Evolutionary conservation across 2,113 vertebrate genomes (phyloP), one percentile per base, ranked within the genome.

Genomic region (Zapus hudsonius): DNA sequence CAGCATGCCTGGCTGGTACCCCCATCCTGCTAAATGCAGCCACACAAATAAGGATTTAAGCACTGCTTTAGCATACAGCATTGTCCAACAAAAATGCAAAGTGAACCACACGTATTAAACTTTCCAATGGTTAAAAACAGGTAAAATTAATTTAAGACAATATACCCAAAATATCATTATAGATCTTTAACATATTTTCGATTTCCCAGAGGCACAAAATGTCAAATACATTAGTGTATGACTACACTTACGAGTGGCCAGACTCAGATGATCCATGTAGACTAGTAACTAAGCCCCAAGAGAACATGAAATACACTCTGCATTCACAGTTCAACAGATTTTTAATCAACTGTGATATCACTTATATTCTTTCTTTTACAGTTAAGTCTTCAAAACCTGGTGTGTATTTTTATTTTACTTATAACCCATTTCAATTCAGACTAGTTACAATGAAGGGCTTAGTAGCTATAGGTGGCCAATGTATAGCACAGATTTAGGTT

Each of bases 111-210:
- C 0, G n/a, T 3, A 22, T 7, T 52, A 27, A 23, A 90, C 40
- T 42, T 73, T 40, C 27, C 27, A 44, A 44, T 38, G 27, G 85
- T 90, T 78, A 11, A 91, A 94, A 85, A 80, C 13, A 95, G 61
- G 55, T 70, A 70, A 92, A 74, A 69, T 31, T 47, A 47, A 78
- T 57, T 64, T 70, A 83, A 63, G 31, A 5, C 44, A 79, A 55
- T 38, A 61, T 67, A 72, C 25, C 29, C 29, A 38, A 90, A 93
- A 44, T 64, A 66, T 38, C n/a, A 72, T 63, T 47, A 55, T 57
- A 84, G 66, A 79, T 20, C 82, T 1, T 3, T 33, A 66, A 91
- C 16, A 36, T 33, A 27, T 20, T 55, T 31, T n/a, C 29, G 31
- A 84, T n/a, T 36, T 42, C 42, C 44, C 63, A 33, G 42, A n/a